phyloP scores from a whole-genome alignment of 2,113 vertebrate species.

The Ctenodactylus gundi region DNA sequence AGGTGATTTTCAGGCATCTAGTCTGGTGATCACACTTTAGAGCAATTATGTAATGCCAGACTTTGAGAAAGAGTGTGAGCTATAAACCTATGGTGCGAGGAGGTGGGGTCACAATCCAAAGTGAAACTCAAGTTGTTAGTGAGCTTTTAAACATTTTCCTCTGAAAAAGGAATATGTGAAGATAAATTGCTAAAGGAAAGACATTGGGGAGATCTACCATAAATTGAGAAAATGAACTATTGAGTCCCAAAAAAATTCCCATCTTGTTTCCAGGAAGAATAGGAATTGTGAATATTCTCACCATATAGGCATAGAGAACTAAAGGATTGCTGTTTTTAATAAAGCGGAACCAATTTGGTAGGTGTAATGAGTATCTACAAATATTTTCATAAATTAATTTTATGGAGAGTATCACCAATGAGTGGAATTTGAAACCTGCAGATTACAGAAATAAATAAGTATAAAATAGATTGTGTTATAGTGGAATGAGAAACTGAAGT shows the following conservation, averaged over 20 bases:
- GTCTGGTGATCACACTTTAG: conserved; percentile 67
- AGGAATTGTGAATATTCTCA: background rate
- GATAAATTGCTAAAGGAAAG: background rate
- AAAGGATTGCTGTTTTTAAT: background rate
- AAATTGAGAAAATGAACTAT: background rate
- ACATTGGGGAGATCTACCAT: background rate
- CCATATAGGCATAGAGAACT: background rate
- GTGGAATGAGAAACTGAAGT: background rate
- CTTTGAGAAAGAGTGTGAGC: background rate
- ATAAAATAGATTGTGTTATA: background rate
- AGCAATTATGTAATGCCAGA: conserved; percentile 52
- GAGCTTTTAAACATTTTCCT: background rate
- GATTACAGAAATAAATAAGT: background rate
- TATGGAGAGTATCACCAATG: background rate
- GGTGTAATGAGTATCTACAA: background rate
- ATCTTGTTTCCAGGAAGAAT: background rate
- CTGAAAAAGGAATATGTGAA: background rate
- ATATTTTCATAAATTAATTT: no score
- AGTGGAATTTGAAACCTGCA: background rate
- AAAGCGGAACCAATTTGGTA: background rate
- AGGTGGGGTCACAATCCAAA: background rate
- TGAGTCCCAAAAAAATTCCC: background rate
- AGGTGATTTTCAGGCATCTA: conserved; percentile 70
- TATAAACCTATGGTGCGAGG: background rate
- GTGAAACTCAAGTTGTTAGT: background rate